These are phyloP conservation scores for Enchytraeus crypticus DNA, from an alignment of 2,888 invertebrate genomes.

Conservation along the genomic window DNA sequence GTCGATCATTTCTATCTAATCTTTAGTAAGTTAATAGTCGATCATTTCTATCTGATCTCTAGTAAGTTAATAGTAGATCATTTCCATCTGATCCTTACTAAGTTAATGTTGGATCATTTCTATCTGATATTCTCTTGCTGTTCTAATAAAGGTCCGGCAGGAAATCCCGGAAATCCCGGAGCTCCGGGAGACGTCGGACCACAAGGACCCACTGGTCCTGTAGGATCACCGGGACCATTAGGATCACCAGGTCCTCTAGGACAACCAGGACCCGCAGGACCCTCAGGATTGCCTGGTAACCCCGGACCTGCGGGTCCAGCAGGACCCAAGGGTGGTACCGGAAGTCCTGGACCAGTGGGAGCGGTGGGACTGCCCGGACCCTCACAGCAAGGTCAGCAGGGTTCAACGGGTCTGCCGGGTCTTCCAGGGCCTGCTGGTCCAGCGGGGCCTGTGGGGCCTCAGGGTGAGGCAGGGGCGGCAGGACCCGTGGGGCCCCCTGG, in stretches of 20 bases:
- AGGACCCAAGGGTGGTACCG: background rate
- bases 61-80: too few species aligned
- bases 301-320: background rate
- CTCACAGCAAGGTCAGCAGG: too few species aligned
- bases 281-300: background rate
- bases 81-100: background rate
- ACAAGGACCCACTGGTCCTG: background rate
- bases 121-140: too few species aligned
- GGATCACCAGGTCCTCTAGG: background rate
- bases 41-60: too few species aligned
- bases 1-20: too few species aligned
- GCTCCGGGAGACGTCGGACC: slow-evolving; percentile 3
- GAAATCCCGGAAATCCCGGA: slow-evolving; percentile 28
- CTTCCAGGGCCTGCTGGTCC: background rate
- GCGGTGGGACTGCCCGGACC: background rate
- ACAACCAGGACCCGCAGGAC: slow-evolving; percentile 5
- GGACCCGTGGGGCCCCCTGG: background rate
- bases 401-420: background rate
- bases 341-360: background rate
- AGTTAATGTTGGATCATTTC: too few species aligned
- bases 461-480: background rate
- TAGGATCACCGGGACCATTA: background rate
- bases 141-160: background rate
- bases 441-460: background rate
- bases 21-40: too few species aligned